Conservation (phyloP, 2,113 vertebrate genomes). For the Datnioides undecimradiatus region DNA sequence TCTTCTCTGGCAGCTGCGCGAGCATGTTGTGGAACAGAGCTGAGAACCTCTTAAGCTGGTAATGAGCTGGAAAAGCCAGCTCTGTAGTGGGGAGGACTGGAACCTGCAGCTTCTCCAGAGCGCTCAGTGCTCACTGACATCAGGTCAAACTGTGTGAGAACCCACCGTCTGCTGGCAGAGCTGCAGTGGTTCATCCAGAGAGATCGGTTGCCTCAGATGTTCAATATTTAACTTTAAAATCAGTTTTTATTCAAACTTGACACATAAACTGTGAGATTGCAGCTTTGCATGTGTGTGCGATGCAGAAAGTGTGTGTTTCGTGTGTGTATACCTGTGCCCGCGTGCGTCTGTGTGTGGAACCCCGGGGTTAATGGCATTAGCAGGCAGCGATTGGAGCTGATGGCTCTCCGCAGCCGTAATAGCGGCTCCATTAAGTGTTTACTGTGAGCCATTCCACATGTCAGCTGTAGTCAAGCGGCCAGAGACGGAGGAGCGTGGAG, state of each 20-base stretch:
- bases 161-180: not conserved
- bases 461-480: constrained; percentile 63
- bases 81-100: constrained; percentile 11
- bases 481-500: constrained; percentile 47
- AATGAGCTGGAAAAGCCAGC: constrained; percentile 70
- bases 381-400: constrained; percentile 63
- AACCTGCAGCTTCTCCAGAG: constrained; percentile 31
- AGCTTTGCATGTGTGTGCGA: constrained; percentile 22
- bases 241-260: constrained; percentile 12
- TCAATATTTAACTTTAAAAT: not conserved
- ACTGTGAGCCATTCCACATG: constrained; percentile 76
- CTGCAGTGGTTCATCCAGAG: not conserved
- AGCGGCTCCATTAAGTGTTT: constrained; percentile 73
- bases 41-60: constrained; percentile 67
- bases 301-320: constrained; percentile 17
- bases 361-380: constrained; percentile 73
- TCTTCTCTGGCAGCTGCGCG: constrained; percentile 70
- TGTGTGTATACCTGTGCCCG: constrained; percentile 33
- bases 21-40: constrained; percentile 66
- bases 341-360: constrained; percentile 67
- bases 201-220: too few relatives aligned
- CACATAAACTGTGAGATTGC: too few relatives aligned
- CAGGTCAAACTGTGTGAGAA: not conserved
- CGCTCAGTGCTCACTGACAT: not conserved
- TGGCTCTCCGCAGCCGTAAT: constrained; percentile 66